Evolutionary conservation across 1,140 invertebrate genomes (phyloP).

Genomic region (Cataglyphis hispanica): DNA sequence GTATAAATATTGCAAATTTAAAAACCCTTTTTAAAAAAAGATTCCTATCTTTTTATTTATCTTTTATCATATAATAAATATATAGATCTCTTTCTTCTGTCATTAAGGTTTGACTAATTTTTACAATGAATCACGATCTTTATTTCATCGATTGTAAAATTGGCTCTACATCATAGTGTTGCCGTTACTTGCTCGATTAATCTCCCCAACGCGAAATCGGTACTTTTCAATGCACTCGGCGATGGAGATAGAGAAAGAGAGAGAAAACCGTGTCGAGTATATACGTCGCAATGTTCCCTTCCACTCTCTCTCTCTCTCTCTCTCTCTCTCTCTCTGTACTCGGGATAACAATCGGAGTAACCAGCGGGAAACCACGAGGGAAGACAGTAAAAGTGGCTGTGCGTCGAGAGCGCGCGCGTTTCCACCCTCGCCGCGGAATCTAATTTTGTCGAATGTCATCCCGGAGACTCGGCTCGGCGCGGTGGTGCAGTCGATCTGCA

Average conservation of each 20-base stretch:
- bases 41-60: neutral
- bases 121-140: neutral
- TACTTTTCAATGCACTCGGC: conserved; percentile 32
- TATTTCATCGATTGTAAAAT: conserved; percentile 40
- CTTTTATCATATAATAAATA: neutral
- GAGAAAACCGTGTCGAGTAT: neutral
- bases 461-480: conserved; percentile 67
- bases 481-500: conserved; percentile 76
- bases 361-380: conserved; percentile 53
- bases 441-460: conserved; percentile 81
- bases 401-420: conserved; percentile 57
- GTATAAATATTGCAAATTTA: neutral
- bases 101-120: conserved; percentile 19
- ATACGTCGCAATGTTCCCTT: neutral
- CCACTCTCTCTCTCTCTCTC: neutral
- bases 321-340: neutral
- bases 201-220: conserved; percentile 32
- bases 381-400: conserved; percentile 65
- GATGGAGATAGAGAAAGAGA: conserved; percentile 23
- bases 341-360: conserved; percentile 57
- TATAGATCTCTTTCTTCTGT: neutral
- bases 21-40: neutral
- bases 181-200: conserved; percentile 36
- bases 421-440: conserved; percentile 75
- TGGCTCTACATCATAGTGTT: conserved; percentile 28